These are phyloP conservation scores for Syrista parreyssii DNA, from an alignment of 2,888 invertebrate species.

Conservation along the genomic window DNA sequence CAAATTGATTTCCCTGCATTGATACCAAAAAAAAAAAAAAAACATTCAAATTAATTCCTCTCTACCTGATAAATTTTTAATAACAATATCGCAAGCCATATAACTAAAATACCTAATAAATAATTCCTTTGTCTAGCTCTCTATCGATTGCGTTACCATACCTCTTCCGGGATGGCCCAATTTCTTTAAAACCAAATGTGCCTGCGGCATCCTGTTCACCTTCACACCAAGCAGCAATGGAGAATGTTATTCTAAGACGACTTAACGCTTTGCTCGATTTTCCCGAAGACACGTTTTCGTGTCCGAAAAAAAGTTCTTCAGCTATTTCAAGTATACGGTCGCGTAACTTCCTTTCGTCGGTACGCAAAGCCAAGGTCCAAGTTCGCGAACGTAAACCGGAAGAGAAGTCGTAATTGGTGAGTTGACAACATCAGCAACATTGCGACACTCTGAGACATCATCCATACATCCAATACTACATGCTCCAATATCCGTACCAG, in stretches of 20 bases:
- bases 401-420: background rate
- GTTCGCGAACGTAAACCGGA: background rate
- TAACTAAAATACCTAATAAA: background rate
- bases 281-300: conserved; percentile 11
- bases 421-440: background rate
- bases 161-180: background rate
- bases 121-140: background rate
- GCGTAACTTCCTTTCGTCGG: conserved; percentile 9
- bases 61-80: background rate
- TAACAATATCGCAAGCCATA: background rate
- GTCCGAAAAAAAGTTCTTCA: background rate
- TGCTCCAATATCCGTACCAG: background rate
- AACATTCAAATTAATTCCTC: background rate
- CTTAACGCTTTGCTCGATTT: conserved; percentile 22
- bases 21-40: background rate
- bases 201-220: conserved; percentile 14
- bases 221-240: conserved; percentile 18
- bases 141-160: background rate
- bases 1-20: conserved; percentile 45
- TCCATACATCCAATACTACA: background rate
- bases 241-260: conserved; percentile 5
- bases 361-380: conserved; percentile 18
- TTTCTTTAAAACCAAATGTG: background rate
- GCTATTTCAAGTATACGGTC: conserved; percentile 13
- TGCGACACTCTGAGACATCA: background rate